Evolutionary conservation across 1,140 invertebrate species (phyloP), one percentile per base, ranked within the genome.

Genomic region (Hestina assimilis): DNA sequence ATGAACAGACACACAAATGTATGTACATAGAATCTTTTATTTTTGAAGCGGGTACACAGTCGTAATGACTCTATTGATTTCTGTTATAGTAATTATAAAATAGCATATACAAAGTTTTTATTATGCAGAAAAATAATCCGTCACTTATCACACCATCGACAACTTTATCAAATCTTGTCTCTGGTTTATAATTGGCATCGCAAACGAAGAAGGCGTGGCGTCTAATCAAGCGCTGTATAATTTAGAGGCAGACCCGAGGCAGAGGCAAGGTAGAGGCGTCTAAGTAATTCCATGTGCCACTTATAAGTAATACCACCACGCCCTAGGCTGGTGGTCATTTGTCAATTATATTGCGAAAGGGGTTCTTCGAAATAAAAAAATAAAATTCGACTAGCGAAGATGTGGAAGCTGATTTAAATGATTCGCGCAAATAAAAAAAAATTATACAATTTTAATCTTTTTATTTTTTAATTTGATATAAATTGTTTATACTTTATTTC

Each of bases 281-380:
- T 29, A 31, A 33, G 42, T 79, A 75, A 83, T 77, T 69, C 52
- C 60, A 51, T 17, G 59, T 73, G 77, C 62, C 75, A 75, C 68
- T 66, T 72, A 75, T 75, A 83, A 74, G 62, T 80, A 70, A 76
- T 74, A 62, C 57, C 43, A 51, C 24, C 69, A 70, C 70, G 70
- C 71, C 59, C 24, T 31, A 8, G 33, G 55, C 51, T 48, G 56
- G 56, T 31, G 28, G 5, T 62, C 68, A 70, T 77, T 74, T 77
- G 72, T 75, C 75, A 73, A 46, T 46, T 40, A 61, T 50, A 58
- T 62, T 56, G 29, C n/a, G n/a, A n/a, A n/a, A n/a, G n/a, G 24
- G 24, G n/a, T 28, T 28, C n/a, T 28, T 28, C n/a, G n/a, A n/a
- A n/a, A n/a, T n/a, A n/a, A n/a, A n/a, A n/a, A n/a, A n/a, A n/a